These are phyloP conservation scores for Tethea ocularis DNA, from an alignment of 2,888 invertebrate species.

Conservation along the genomic window DNA sequence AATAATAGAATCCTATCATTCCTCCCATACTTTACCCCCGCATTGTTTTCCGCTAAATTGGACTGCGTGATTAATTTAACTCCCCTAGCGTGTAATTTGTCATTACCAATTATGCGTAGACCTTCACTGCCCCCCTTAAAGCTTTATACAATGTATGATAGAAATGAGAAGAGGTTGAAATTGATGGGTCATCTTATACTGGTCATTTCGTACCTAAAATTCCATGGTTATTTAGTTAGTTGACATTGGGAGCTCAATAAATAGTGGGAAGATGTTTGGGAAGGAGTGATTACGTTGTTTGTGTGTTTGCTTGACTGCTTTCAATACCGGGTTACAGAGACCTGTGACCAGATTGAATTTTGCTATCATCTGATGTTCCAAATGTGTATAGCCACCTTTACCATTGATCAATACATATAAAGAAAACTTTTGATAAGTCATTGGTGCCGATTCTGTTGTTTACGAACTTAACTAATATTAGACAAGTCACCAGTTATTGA, in stretches of 20 bases:
- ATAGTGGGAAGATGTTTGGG: conserved; percentile 64
- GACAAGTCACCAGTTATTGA: no score
- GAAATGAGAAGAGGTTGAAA: conserved; percentile 15
- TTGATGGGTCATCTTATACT: conserved; percentile 35
- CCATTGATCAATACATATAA: no score
- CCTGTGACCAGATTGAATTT: no score
- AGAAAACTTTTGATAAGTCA: no score
- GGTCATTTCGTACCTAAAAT: conserved; percentile 48
- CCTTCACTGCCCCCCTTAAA: conserved; percentile 30
- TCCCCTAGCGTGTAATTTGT: conserved; percentile 74
- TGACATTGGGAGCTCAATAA: conserved; percentile 69
- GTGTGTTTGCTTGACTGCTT: conserved; percentile 34
- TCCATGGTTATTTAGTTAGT: conserved; percentile 70
- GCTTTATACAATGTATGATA: conserved; percentile 12
- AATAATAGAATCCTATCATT: conserved; percentile 58
- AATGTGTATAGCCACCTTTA: no score
- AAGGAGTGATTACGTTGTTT: conserved; percentile 51
- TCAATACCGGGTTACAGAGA: not conserved
- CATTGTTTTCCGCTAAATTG: conserved; percentile 81
- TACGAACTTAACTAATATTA: no score
- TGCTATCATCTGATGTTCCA: no score
- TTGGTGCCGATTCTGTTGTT: no score
- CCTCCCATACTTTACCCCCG: conserved; percentile 51
- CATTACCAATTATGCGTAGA: conserved; percentile 52
- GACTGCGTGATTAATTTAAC: conserved; percentile 78